Base-by-base conservation (phyloP, 2,888 invertebrate genomes). In the Chironomus tentans region DNA sequence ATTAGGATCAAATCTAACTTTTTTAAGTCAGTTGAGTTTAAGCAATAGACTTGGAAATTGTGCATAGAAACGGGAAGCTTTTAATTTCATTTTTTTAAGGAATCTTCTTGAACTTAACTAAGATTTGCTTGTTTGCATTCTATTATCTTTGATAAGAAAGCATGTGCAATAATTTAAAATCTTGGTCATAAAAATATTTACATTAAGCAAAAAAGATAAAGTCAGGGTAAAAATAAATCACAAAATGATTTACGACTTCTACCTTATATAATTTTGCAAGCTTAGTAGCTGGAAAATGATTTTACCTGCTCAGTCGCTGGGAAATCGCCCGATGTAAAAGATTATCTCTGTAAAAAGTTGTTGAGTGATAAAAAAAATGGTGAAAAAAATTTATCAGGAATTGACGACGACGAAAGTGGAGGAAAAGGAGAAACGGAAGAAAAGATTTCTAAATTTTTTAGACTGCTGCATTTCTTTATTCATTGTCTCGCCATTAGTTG, bases 401-500 rank as follows among this genome's bases (percentile, higher is more conserved):
- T 22, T 68, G 18, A 21, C 22, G 5, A 13, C 10, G 13, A 65
- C 24, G 6, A 10, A 12, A n/a, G 13, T 1, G 15, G 18, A 56
- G 18, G n/a, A n/a, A n/a, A 65, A 65, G 6, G 21, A 21, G 15
- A 47, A 15, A 15, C 47, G 10, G 0, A 68, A 46, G 18, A 69
- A 69, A 18, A n/a, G 69, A 46, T 28, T 69, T 38, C 18, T 69
- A 4, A 76, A 69, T 22, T 3, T 76, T 21, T 3, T 68, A 5
- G 76, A 76, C 13, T 69, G 69, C 10, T 69, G 38, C 4, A n/a
- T 76, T 3, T 76, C 76, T 6, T 18, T 76, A 4, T 76, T 76
- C 21, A 46, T 76, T 3, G 38, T 76, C 0, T 50, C 69, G 15
- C 68, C 76, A 21, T 56, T 76, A 10, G 76, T 76, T 13, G 69